Conservation (phyloP, 2,888 invertebrate genomes). For the Buathra laborator region DNA sequence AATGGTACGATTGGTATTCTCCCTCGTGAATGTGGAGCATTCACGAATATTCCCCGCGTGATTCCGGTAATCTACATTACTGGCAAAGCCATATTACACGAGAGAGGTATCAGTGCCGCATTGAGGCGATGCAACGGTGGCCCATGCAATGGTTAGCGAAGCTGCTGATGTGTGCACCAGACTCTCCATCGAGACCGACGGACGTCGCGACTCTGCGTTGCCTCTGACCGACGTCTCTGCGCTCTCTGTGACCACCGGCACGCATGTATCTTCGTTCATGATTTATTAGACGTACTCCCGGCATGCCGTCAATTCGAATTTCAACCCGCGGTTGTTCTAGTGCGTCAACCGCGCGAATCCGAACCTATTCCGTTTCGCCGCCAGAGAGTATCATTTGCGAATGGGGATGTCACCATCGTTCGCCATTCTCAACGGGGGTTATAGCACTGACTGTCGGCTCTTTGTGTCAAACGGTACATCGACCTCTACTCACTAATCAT, state of each 20-base stretch:
- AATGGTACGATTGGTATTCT: constrained; percentile 54
- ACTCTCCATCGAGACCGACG: constrained; percentile 6
- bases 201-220: constrained; percentile 6
- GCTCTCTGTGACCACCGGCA: constrained; percentile 35
- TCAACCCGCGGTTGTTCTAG: constrained; percentile 63
- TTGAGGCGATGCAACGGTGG: constrained; percentile 20
- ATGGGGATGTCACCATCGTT: constrained; percentile 1
- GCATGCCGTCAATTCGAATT: constrained; percentile 66
- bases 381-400: constrained; percentile 44
- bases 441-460: constrained; percentile 18
- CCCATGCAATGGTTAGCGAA: background rate
- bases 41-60: constrained; percentile 57
- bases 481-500: background rate
- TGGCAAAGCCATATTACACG: constrained; percentile 51
- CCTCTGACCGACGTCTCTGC: background rate
- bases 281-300: constrained; percentile 72
- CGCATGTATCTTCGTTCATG: constrained; percentile 68
- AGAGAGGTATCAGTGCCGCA: constrained; percentile 51
- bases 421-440: constrained; percentile 9
- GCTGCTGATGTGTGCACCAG: background rate
- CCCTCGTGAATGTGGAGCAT: constrained; percentile 53
- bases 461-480: constrained; percentile 25
- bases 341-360: constrained; percentile 55
- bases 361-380: constrained; percentile 26
- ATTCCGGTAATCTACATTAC: constrained; percentile 64